Conservation (phyloP, 2,797 vertebrate species). For the Melanotaenia trifasciata region DNA sequence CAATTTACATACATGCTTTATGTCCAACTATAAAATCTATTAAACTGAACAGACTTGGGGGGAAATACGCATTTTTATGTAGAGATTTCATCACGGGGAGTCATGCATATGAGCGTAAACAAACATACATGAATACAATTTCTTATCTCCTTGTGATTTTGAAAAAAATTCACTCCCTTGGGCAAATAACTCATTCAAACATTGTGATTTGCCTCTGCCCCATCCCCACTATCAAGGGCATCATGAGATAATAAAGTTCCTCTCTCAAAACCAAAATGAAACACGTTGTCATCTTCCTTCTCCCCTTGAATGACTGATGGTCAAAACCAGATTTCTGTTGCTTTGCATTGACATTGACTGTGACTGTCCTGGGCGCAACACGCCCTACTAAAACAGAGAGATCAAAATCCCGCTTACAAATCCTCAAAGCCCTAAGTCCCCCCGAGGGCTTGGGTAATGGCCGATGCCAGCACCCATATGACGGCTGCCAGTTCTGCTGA, state of each 20-base stretch:
- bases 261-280: slow-evolving; percentile 40
- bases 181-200: slow-evolving; percentile 28
- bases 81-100: neutral
- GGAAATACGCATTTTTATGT: neutral
- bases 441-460: slow-evolving; percentile 77
- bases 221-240: slow-evolving; percentile 31
- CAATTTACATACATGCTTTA: neutral
- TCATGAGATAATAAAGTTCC: slow-evolving; percentile 48
- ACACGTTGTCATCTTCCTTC: slow-evolving; percentile 9
- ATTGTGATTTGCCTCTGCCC: slow-evolving; percentile 1
- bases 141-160: slow-evolving; percentile 31
- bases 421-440: slow-evolving; percentile 64
- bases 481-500: slow-evolving; percentile 83
- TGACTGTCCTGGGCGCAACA: slow-evolving; percentile 21
- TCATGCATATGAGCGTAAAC: neutral
- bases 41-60: neutral
- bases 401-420: slow-evolving; percentile 75
- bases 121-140: slow-evolving; percentile 14
- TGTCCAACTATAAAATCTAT: neutral
- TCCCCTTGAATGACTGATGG: slow-evolving; percentile 35
- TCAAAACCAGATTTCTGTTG: slow-evolving; percentile 44
- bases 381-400: slow-evolving; percentile 55
- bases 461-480: slow-evolving; percentile 83
- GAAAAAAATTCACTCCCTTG: slow-evolving; percentile 16
- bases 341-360: slow-evolving; percentile 31